Evolutionary conservation across 2,888 invertebrate species (phyloP), one percentile per base, ranked within the genome.

Genomic region (Atrina japonica): DNA sequence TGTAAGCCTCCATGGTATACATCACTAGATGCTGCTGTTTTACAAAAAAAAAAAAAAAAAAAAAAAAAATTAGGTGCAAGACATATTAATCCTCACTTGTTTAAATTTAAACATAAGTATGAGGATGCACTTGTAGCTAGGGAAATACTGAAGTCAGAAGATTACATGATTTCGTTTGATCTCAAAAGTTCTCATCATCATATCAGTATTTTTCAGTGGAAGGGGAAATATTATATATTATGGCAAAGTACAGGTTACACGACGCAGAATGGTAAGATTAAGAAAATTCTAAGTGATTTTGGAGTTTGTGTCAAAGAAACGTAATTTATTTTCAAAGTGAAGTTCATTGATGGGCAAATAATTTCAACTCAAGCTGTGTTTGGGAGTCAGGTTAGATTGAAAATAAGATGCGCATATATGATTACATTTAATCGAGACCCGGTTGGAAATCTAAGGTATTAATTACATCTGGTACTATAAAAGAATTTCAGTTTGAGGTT

Each of bases 121-220:
- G 70, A 70, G 25, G 70, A 70, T 30, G 50, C 49, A 3, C 25
- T 9, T 6, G 53, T 47, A 2, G 66, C 70, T 21, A 70, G 60
- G 30, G 45, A 70, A 30, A 55, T 70, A 45, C 59, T 68, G 27
- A 52, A 68, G 16, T 14, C 23, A 7, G 55, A 53, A 1, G 71
- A 71, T 49, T 73, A 53, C 45, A 27, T 73, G 18, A 61, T 73
- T 55, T 58, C 53, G 1, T 73, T 50, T 49, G 73, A 68, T 47
- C 30, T 69, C 16, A 66, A 61, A 30, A 50, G 45, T 14, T 69
- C 74, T 25, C 70, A 70, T 65, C 74, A 70, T 60, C 67, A 70
- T 53, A 47, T 70, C 7, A 60, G 66, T 18, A 71, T 66, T 6
- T 61, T 45, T 49, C 35, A 41, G n/a, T 35, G 47, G 14, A 58